Base-by-base conservation (phyloP, 2,888 invertebrate genomes). In the Eupithecia subumbrata region DNA sequence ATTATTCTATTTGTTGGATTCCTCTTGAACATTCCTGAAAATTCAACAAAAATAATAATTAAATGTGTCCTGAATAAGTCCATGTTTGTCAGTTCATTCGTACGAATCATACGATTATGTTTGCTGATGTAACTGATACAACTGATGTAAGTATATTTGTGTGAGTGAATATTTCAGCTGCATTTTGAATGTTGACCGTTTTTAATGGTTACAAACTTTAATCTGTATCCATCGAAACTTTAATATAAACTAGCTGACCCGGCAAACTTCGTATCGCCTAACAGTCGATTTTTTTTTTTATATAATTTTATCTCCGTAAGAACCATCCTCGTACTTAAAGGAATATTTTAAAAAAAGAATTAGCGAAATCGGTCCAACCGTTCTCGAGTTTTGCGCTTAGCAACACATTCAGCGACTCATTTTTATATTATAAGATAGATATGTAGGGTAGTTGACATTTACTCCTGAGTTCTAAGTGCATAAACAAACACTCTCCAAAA, bases 51-150 rank as follows among this genome's bases (percentile, higher is more conserved):
- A 30, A 63, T 16, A 30, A 18, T 34, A 30, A 34, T 34, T 9
- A 34, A 16, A 64, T 34, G 16, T 2, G 25, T 64, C 75, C 60
- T 73, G 63, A 73, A 69, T 75, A 43, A 11, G 75, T 2, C 76
- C 82, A 63, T 68, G 76, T 76, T 63, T 71, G 66, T 60, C 68
- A 70, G 84, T 89, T 85, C 85, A 86, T 85, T 85, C 83, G 82
- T 83, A 83, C 85, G 83, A 84, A 84, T 85, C 83, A 87, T 83
- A 81, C 84, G 86, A 89, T 88, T 88, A 86, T 87, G 79, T 77
- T 12, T 60, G 60, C 60, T 60, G 25, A 60, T 60, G 60, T 60
- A 60, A 60, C 84, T 81, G 84, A 86, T 85, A 85, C 80, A 82
- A 81, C 80, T 83, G 84, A 85, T 82, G 76, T 83, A 81, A 78